Conservation (phyloP, 2,888 invertebrate genomes). For the Alloscopus bannaensis region DNA sequence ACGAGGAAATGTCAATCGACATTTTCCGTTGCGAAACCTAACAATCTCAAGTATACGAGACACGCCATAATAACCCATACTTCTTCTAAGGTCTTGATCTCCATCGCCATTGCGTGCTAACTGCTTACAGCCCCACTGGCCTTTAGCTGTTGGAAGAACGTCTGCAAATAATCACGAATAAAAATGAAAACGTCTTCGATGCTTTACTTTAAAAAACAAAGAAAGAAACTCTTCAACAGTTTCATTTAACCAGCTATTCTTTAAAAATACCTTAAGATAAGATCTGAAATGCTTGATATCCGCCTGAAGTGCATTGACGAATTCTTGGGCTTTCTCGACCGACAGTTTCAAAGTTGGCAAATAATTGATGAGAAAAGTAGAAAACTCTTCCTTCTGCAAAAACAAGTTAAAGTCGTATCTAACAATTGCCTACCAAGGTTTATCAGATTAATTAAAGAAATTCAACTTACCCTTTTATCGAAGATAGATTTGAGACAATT, state of each 20-base stretch:
- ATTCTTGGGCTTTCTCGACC: slow-evolving; percentile 75
- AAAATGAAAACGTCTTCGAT: too few relatives aligned
- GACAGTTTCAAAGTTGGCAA: slow-evolving; percentile 76
- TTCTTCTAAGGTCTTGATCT: neutral
- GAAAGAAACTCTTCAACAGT: too few relatives aligned
- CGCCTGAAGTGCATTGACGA: slow-evolving; percentile 76
- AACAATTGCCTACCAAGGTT: too few relatives aligned
- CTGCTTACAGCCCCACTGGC: slow-evolving; percentile 15
- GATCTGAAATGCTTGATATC: slow-evolving; percentile 76
- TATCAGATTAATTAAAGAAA: neutral
- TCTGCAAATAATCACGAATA: too few relatives aligned
- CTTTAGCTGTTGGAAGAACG: slow-evolving; percentile 63
- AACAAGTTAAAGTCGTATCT: too few relatives aligned
- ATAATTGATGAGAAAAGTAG: slow-evolving; percentile 76
- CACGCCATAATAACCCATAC: too few relatives aligned
- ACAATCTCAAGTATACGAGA: too few relatives aligned
- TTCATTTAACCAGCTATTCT: neutral
- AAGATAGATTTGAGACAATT: slow-evolving; percentile 74
- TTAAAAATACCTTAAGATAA: slow-evolving; percentile 76
- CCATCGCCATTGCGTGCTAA: too few relatives aligned
- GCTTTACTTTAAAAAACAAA: too few relatives aligned
- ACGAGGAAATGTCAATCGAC: neutral
- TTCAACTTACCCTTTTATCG: slow-evolving; percentile 73
- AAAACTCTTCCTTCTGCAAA: slow-evolving; percentile 76
- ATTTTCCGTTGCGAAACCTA: too few relatives aligned